Conservation (phyloP, 2,888 invertebrate species). For the Dione vanillae region DNA sequence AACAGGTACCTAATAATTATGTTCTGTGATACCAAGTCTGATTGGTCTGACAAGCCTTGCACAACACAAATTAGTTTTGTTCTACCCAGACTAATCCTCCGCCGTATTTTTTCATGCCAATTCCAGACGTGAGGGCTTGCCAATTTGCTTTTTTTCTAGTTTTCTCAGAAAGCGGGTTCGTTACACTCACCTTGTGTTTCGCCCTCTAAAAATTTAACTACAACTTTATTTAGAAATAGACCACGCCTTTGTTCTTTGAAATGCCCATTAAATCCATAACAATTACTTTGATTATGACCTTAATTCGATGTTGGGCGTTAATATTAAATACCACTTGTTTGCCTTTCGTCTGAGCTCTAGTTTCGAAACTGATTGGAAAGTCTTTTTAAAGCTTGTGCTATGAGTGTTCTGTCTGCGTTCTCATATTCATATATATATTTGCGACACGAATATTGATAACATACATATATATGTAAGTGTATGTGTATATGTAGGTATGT, state of each 20-base stretch:
- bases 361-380: constrained; percentile 45
- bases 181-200: constrained; percentile 62
- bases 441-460: not conserved
- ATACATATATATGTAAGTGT: too few species aligned
- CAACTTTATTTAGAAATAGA: constrained; percentile 36
- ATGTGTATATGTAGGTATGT: too few species aligned
- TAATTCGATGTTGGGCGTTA: constrained; percentile 39
- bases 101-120: constrained; percentile 61
- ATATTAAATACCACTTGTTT: constrained; percentile 45
- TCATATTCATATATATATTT: not conserved
- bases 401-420: constrained; percentile 7
- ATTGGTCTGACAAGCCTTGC: constrained; percentile 11
- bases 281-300: constrained; percentile 44
- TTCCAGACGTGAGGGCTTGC: constrained; percentile 67
- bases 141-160: constrained; percentile 66
- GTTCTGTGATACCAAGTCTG: constrained; percentile 13
- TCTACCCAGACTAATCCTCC: constrained; percentile 35
- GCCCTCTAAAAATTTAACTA: constrained; percentile 56
- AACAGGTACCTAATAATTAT: constrained; percentile 3
- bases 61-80: constrained; percentile 38
- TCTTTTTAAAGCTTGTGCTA: constrained; percentile 38
- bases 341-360: constrained; percentile 45
- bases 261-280: constrained; percentile 34
- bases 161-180: constrained; percentile 68
- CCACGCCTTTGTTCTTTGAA: constrained; percentile 35